These are phyloP conservation scores for Agriotes lineatus DNA, from an alignment of 2,888 invertebrate species.

Conservation along the genomic window DNA sequence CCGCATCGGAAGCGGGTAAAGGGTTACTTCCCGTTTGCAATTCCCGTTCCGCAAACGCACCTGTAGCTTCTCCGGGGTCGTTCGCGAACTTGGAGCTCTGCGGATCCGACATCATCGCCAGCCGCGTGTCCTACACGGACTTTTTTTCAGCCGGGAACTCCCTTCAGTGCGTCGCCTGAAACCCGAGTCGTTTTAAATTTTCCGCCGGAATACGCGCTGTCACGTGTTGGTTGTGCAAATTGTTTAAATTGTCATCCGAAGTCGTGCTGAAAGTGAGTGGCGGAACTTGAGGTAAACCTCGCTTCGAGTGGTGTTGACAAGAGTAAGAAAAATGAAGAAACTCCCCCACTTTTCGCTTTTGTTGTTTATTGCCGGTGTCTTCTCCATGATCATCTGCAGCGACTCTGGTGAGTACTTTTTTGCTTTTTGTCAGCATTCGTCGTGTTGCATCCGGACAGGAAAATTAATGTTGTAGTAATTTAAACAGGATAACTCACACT, in stretches of 20 bases:
- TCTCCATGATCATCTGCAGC: constrained; percentile 15
- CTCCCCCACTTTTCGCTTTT: constrained; percentile 19
- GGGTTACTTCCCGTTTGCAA: constrained; percentile 43
- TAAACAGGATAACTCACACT: too few species aligned
- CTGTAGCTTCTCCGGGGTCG: constrained; percentile 37
- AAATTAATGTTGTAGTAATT: too few species aligned
- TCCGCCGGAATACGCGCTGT: too few species aligned
- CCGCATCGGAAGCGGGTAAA: constrained; percentile 41
- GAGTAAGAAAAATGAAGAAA: constrained; percentile 23
- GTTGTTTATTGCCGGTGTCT: constrained; percentile 20
- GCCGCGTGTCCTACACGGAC: too few species aligned
- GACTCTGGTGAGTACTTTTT: constrained; percentile 28
- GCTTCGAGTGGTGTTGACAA: constrained; percentile 11
- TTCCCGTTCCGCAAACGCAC: constrained; percentile 43
- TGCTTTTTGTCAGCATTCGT: neutral
- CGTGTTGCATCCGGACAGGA: too few species aligned
- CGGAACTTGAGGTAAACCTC: neutral
- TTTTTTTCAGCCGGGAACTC: too few species aligned
- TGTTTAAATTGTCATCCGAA: too few species aligned
- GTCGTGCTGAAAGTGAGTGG: neutral
- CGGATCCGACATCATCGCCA: neutral
- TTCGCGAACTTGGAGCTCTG: constrained; percentile 25
- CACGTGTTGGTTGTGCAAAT: too few species aligned
- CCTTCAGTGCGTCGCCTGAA: too few species aligned
- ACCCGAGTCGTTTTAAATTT: too few species aligned